These are phyloP conservation scores for Dromius quadrimaculatus DNA, from an alignment of 2,888 invertebrate genomes.

Conservation along the genomic window DNA sequence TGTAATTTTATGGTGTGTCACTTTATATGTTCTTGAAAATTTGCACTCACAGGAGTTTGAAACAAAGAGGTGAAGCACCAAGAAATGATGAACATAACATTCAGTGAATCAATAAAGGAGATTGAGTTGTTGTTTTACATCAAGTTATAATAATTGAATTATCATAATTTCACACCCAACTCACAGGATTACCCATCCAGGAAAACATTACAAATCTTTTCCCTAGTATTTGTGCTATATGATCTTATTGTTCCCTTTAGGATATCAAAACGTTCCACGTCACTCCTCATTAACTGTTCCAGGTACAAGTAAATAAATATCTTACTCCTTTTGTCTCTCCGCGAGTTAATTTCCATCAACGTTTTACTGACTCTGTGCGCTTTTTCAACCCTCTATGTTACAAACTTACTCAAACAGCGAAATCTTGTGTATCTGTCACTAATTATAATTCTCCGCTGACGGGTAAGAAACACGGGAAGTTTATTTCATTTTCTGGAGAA, in stretches of 20 bases:
- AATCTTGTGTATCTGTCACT: slow-evolving; percentile 25
- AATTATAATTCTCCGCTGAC: slow-evolving; percentile 30
- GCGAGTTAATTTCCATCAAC: slow-evolving; percentile 24
- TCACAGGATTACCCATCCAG: no score
- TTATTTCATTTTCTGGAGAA: slow-evolving; percentile 18
- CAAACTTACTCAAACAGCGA: neutral
- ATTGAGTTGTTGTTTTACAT: no score
- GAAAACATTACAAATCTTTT: no score
- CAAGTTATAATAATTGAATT: no score
- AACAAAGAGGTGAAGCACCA: no score
- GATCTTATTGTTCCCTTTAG: slow-evolving; percentile 11
- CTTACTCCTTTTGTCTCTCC: neutral
- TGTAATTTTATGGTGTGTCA: no score
- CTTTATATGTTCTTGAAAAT: no score
- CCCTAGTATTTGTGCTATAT: slow-evolving; percentile 2
- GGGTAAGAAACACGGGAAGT: slow-evolving; percentile 27
- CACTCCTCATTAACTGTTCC: slow-evolving; percentile 6
- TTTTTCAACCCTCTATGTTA: slow-evolving; percentile 4
- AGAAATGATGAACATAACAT: no score
- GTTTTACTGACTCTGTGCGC: no score
- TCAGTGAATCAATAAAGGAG: no score
- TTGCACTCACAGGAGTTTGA: no score
- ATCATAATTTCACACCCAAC: no score
- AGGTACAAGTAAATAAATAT: neutral
- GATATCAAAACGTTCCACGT: slow-evolving; percentile 6